These are phyloP conservation scores for Pelmatolapia mariae DNA, from an alignment of 2,113 vertebrate genomes.

Conservation along the genomic window DNA sequence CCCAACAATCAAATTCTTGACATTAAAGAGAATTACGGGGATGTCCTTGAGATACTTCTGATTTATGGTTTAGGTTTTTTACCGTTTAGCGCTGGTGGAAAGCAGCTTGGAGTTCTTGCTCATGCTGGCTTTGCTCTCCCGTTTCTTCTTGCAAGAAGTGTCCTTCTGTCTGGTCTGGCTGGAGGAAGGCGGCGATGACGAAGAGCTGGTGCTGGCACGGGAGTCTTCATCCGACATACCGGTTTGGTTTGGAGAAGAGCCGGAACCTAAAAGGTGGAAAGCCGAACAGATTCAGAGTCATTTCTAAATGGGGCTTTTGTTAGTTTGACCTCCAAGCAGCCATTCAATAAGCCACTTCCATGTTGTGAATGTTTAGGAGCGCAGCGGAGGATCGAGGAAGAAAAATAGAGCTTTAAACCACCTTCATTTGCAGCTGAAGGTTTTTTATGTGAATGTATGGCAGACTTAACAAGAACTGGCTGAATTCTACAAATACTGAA, in stretches of 20 bases:
- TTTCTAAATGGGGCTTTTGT: background rate
- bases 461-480: background rate
- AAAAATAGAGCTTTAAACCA: background rate
- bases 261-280: conserved; percentile 16
- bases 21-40: background rate
- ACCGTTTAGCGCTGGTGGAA: conserved; percentile 99
- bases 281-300: background rate
- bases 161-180: conserved; percentile 82
- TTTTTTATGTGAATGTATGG: background rate
- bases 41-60: background rate
- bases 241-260: conserved; percentile 67
- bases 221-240: conserved; percentile 99
- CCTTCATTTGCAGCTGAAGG: background rate
- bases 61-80: background rate
- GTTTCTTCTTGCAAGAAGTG: conserved; percentile 88
- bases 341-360: background rate
- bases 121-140: conserved; percentile 96
- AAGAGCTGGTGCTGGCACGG: conserved; percentile 97
- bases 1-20: background rate
- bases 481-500: background rate
- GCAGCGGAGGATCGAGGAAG: background rate
- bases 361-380: background rate
- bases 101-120: conserved; percentile 98
- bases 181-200: conserved; percentile 83
- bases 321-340: background rate